These are phyloP conservation scores for Podarcis muralis DNA, from an alignment of 2,113 vertebrate genomes.

Conservation along the genomic window DNA sequence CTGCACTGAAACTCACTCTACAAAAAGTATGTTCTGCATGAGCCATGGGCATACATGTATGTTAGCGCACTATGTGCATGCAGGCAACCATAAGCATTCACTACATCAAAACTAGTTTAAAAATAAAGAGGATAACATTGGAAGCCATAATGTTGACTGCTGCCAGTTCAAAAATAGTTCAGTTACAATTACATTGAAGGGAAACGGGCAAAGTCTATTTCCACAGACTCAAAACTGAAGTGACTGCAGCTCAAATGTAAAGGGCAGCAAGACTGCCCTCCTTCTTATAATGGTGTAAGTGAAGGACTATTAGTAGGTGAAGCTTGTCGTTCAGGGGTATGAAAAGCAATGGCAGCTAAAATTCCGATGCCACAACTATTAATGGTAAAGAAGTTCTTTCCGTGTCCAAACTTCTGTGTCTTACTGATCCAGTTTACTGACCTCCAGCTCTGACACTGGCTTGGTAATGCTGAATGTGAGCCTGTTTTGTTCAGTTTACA, in stretches of 20 bases:
- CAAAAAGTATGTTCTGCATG: constrained; percentile 78
- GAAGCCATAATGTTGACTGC: constrained; percentile 15
- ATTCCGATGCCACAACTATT: no score
- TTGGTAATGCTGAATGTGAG: no score
- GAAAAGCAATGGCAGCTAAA: no score
- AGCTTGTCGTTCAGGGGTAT: neutral
- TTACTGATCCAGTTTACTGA: no score
- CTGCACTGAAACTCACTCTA: constrained; percentile 78
- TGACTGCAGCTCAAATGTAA: neutral
- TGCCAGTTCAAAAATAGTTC: constrained; percentile 57
- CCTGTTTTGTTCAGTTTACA: no score
- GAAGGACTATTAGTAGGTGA: no score
- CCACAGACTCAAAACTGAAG: neutral
- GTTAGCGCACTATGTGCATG: constrained; percentile 56
- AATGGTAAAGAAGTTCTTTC: no score
- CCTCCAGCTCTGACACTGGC: no score
- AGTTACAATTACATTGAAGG: constrained; percentile 43
- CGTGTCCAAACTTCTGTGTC: no score
- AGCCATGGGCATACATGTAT: constrained; percentile 63
- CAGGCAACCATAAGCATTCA: constrained; percentile 57
- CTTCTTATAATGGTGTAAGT: no score
- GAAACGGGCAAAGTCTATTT: constrained; percentile 38
- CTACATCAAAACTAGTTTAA: neutral
- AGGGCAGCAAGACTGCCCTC: neutral
- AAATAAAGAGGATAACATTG: neutral